A percentile compares a stretch with the other conserved stretches of the same genome.
Conservation (phyloP, 2,888 invertebrate species). For the Conistra vaccinii region DNA sequence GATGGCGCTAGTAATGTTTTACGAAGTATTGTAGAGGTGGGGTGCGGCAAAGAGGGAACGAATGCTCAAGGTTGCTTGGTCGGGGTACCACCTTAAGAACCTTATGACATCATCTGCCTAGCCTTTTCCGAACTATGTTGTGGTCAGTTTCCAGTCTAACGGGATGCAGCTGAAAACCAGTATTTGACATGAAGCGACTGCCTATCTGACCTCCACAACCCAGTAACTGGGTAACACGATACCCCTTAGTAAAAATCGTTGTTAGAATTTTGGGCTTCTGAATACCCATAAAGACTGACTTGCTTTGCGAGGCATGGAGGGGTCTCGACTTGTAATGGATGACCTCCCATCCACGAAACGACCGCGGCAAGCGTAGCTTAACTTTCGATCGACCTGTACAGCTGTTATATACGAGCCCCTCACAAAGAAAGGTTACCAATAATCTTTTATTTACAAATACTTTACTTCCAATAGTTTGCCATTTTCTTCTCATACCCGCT, state of each 20-base stretch:
- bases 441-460: constrained; percentile 20
- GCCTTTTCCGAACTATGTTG: background rate
- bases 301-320: background rate
- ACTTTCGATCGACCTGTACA: no score
- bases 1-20: no score
- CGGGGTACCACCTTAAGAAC: no score
- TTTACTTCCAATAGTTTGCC: constrained; percentile 34
- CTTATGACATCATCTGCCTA: background rate
- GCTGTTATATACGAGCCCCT: no score
- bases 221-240: no score
- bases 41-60: no score
- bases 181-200: no score
- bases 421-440: constrained; percentile 10
- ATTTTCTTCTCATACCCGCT: constrained; percentile 51
- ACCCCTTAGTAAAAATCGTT: background rate
- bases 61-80: no score
- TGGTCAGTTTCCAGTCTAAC: background rate
- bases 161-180: background rate
- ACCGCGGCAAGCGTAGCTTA: no score
- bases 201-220: background rate
- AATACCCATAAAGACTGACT: background rate
- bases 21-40: no score
- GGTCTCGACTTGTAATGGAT: no score
- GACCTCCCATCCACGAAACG: no score
- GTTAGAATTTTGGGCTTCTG: background rate